These are phyloP conservation scores for Lithobates pipiens DNA, from an alignment of 2,797 vertebrate genomes.

Conservation along the genomic window DNA sequence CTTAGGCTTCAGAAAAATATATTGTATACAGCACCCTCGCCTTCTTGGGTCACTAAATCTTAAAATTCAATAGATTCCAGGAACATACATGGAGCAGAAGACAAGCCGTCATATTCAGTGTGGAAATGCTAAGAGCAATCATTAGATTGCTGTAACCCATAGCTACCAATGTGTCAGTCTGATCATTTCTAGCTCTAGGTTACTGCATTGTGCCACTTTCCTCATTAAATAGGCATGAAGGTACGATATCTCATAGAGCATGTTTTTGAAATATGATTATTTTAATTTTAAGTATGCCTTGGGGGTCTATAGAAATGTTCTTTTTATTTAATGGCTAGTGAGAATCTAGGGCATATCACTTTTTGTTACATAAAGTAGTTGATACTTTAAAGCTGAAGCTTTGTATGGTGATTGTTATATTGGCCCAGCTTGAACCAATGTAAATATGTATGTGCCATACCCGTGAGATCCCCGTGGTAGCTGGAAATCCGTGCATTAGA, in stretches of 20 bases:
- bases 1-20: background rate
- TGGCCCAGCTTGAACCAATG: too few species aligned
- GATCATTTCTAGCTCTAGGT: background rate
- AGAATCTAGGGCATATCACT: too few species aligned
- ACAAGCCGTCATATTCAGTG: background rate
- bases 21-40: background rate
- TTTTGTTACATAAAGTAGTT: too few species aligned
- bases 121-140: background rate
- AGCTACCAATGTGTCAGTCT: background rate
- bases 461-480: too few species aligned
- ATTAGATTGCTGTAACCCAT: background rate
- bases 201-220: background rate
- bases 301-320: too few species aligned
- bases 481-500: too few species aligned
- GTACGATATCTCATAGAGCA: background rate
- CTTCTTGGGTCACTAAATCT: background rate
- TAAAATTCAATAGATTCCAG: background rate
- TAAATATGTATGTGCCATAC: too few species aligned
- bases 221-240: background rate
- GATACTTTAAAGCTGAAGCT: too few species aligned
- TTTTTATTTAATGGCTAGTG: too few species aligned
- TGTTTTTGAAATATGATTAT: background rate
- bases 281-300: background rate
- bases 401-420: too few species aligned
- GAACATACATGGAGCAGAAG: background rate